Percentiles rank a stretch among this genome's conserved stretches.
phyloP scores from a whole-genome alignment of 2,888 invertebrate genomes.

The Xylocampa areola region DNA sequence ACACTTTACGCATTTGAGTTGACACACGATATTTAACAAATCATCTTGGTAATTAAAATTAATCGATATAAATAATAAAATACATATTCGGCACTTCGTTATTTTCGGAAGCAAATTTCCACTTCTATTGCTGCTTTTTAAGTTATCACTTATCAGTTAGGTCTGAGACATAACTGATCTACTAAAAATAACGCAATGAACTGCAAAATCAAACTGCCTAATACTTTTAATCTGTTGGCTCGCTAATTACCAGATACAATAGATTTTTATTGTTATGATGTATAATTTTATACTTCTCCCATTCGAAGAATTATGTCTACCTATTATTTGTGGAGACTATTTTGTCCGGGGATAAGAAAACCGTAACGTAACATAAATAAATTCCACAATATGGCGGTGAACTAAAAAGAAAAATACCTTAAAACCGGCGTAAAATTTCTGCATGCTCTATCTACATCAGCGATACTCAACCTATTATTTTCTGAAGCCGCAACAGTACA shows the following conservation, averaged over 20 bases:
- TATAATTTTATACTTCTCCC: too few species aligned
- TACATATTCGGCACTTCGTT: constrained; percentile 36
- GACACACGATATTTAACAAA: too few species aligned
- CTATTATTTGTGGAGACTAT: too few species aligned
- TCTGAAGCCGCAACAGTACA: constrained; percentile 7
- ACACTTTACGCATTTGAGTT: too few species aligned
- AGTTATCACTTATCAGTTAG: background rate
- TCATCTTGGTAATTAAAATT: too few species aligned
- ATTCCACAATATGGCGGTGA: background rate
- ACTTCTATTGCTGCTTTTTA: background rate
- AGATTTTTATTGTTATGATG: too few species aligned
- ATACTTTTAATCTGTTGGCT: constrained; percentile 1
- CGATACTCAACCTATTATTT: constrained; percentile 40
- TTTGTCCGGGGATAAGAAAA: background rate
- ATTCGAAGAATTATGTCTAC: too few species aligned
- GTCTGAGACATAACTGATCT: too few species aligned
- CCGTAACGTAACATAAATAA: background rate
- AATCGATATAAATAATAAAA: constrained; percentile 19
- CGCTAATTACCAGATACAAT: too few species aligned
- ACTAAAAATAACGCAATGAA: background rate
- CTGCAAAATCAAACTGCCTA: background rate
- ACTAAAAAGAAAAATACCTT: background rate
- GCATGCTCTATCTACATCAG: constrained; percentile 26
- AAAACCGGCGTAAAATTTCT: constrained; percentile 5
- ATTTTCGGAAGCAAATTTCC: background rate